A percentile compares a stretch with the other conserved stretches of the same genome.
Evolutionary conservation across 2,113 vertebrate genomes (phyloP).

Genomic region (Sapajus apella): DNA sequence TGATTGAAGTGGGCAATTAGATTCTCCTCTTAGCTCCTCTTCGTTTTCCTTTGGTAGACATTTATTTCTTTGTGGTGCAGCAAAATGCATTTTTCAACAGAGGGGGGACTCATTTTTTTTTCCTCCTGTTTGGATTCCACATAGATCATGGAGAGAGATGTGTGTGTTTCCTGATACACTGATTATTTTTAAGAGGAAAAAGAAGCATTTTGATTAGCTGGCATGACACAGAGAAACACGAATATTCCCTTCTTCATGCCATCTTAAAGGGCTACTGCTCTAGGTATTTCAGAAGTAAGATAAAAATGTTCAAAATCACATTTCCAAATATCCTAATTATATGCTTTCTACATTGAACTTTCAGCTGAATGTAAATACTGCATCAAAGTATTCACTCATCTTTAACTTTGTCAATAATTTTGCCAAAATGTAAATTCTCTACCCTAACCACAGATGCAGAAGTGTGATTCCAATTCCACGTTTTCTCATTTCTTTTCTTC

Average conservation of each 20-base stretch:
- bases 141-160: background rate
- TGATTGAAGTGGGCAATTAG: slow-evolving; percentile 63
- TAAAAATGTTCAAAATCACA: background rate
- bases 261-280: background rate
- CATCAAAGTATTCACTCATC: background rate
- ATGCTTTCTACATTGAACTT: background rate
- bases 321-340: slow-evolving; percentile 5
- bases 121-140: slow-evolving; percentile 20
- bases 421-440: background rate
- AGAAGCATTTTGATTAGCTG: slow-evolving; percentile 1
- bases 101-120: background rate
- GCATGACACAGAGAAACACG: background rate
- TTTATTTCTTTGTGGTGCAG: slow-evolving; percentile 32
- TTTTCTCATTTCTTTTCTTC: background rate
- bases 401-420: slow-evolving; percentile 20
- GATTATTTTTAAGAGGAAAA: slow-evolving; percentile 7
- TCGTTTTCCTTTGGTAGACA: slow-evolving; percentile 28
- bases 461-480: background rate
- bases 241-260: background rate
- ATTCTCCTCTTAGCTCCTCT: background rate
- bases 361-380: slow-evolving; percentile 16
- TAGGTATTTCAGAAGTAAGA: background rate
- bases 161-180: background rate
- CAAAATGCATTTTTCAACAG: slow-evolving; percentile 17
- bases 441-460: background rate